Percentiles rank a stretch among this genome's conserved stretches.
Conservation (phyloP, 2,797 vertebrate species). For the Spinus olivaceus region DNA sequence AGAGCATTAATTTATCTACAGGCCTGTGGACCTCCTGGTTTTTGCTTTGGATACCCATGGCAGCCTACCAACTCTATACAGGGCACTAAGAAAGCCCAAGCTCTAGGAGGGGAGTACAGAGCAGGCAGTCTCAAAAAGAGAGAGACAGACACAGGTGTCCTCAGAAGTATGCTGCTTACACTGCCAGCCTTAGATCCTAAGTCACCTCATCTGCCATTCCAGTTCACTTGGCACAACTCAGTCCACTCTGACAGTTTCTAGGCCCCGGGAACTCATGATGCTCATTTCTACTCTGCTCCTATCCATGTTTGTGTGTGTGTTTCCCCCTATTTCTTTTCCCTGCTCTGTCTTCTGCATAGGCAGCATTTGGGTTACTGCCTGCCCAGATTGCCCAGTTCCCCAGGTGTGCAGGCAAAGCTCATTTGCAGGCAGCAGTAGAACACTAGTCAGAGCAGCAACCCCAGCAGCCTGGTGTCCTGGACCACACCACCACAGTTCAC, state of each 20-base stretch:
- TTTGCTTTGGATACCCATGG: background rate
- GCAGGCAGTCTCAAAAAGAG: background rate
- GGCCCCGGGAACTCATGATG: background rate
- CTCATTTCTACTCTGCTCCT: background rate
- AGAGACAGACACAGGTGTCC: background rate
- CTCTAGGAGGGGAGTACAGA: background rate
- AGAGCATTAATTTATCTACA: background rate
- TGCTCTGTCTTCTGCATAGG: background rate
- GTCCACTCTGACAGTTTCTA: background rate
- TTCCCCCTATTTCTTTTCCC: background rate
- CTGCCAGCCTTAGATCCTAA: background rate
- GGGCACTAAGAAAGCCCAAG: background rate
- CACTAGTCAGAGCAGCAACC: background rate
- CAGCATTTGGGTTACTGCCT: background rate
- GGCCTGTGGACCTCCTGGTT: background rate
- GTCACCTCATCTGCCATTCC: background rate
- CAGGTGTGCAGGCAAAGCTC: background rate
- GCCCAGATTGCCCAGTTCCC: background rate
- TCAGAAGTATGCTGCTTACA: background rate
- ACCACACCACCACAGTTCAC: background rate
- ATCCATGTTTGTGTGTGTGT: background rate
- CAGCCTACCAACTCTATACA: background rate
- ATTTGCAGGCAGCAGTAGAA: background rate
- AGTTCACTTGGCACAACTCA: background rate
- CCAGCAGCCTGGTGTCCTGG: background rate